These are phyloP conservation scores for Cromileptes altivelis DNA, from an alignment of 2,113 vertebrate species.

Conservation along the genomic window DNA sequence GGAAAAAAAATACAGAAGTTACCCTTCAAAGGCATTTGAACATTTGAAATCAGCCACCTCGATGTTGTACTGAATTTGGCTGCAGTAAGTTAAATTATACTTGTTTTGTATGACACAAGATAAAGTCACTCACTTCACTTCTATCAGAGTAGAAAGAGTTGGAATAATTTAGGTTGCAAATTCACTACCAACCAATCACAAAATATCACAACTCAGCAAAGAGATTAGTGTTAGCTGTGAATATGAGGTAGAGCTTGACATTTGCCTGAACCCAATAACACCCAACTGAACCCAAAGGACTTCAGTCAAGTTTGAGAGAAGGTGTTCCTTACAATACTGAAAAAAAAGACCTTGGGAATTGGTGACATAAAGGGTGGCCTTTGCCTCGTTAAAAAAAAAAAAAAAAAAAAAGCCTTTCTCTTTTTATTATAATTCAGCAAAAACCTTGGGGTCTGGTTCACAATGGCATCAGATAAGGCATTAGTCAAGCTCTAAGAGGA, in stretches of 20 bases:
- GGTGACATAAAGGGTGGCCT: neutral
- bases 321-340: neutral
- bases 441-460: constrained; percentile 34
- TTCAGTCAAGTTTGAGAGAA: constrained; percentile 6
- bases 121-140: constrained; percentile 50
- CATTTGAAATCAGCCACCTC: neutral
- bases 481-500: constrained; percentile 72
- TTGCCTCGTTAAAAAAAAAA: neutral
- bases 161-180: constrained; percentile 16
- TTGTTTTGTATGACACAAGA: constrained; percentile 55
- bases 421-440: neutral
- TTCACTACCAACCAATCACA: constrained; percentile 41
- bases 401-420: neutral
- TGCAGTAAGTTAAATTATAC: neutral
- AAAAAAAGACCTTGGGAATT: neutral
- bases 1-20: too few relatives aligned
- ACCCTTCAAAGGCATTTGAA: neutral
- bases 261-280: constrained; percentile 59
- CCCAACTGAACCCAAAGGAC: constrained; percentile 24
- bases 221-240: constrained; percentile 17
- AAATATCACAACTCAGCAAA: constrained; percentile 26
- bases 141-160: constrained; percentile 3
- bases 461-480: constrained; percentile 54
- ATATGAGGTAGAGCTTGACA: constrained; percentile 65
- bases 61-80: neutral